Evolutionary conservation across 1,140 invertebrate species (phyloP).

Genomic region (Delia radicum): DNA sequence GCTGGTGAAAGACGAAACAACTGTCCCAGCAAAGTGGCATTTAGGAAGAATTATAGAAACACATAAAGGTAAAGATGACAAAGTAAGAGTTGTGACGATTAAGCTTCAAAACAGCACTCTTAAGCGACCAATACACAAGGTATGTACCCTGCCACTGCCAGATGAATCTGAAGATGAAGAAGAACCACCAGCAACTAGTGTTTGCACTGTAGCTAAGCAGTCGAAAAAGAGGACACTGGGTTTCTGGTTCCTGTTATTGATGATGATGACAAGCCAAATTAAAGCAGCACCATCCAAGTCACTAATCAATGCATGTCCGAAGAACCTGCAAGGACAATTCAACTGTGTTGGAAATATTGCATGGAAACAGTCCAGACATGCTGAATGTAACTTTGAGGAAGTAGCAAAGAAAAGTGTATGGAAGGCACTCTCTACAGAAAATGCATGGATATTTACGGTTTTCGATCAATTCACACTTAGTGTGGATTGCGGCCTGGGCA

Average conservation of each 20-base stretch:
- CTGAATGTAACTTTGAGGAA: background rate
- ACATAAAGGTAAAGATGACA: slow-evolving; percentile 36
- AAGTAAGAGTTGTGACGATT: slow-evolving; percentile 33
- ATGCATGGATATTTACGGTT: background rate
- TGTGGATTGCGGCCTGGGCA: background rate
- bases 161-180: background rate
- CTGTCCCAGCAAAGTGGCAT: slow-evolving; percentile 34
- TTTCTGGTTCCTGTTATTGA: background rate
- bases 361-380: background rate
- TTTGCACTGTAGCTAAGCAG: background rate
- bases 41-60: slow-evolving; percentile 31
- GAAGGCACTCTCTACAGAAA: background rate
- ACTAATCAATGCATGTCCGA: background rate
- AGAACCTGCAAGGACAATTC: background rate
- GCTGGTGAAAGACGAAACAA: slow-evolving; percentile 34
- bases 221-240: background rate
- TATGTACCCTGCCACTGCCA: slow-evolving; percentile 7
- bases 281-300: background rate
- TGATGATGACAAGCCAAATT: background rate
- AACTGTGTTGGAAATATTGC: background rate
- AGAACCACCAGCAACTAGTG: background rate
- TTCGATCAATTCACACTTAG: background rate
- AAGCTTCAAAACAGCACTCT: slow-evolving; percentile 23
- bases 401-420: background rate
- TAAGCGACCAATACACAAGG: slow-evolving; percentile 12